Conservation (phyloP, 1,140 invertebrate species). For the Papilio machaon region DNA sequence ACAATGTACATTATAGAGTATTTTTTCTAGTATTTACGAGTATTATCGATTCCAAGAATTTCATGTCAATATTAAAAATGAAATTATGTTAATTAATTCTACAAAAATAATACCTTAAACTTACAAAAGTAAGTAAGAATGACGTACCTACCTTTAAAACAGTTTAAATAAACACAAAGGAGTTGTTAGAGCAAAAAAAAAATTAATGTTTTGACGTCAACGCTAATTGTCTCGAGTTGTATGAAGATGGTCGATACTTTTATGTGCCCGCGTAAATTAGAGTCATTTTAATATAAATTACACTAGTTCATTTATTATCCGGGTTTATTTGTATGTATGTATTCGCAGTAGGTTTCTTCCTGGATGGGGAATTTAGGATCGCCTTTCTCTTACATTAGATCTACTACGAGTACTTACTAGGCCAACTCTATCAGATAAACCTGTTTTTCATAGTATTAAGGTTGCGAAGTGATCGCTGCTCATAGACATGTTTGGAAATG, state of each 20-base stretch:
- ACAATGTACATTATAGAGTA: too few relatives aligned
- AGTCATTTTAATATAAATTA: background rate
- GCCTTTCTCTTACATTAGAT: too few relatives aligned
- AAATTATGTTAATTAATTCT: too few relatives aligned
- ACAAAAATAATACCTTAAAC: too few relatives aligned
- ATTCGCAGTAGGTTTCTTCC: too few relatives aligned
- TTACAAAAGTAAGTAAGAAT: background rate
- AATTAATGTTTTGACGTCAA: constrained; percentile 1
- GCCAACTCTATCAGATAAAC: too few relatives aligned
- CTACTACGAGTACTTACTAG: too few relatives aligned
- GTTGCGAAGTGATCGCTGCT: too few relatives aligned
- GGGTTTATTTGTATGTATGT: background rate
- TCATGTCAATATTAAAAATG: too few relatives aligned
- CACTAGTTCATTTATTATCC: background rate
- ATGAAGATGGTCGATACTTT: background rate
- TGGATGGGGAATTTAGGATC: too few relatives aligned
- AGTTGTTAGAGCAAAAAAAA: background rate
- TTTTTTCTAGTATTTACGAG: background rate
- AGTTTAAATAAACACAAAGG: background rate
- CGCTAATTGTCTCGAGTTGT: background rate
- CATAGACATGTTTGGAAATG: too few relatives aligned
- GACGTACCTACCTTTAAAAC: background rate
- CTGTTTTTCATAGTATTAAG: too few relatives aligned
- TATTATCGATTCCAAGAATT: background rate
- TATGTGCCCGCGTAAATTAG: background rate